These are phyloP conservation scores for Philaethria dido DNA, from an alignment of 2,888 invertebrate species.

Conservation along the genomic window DNA sequence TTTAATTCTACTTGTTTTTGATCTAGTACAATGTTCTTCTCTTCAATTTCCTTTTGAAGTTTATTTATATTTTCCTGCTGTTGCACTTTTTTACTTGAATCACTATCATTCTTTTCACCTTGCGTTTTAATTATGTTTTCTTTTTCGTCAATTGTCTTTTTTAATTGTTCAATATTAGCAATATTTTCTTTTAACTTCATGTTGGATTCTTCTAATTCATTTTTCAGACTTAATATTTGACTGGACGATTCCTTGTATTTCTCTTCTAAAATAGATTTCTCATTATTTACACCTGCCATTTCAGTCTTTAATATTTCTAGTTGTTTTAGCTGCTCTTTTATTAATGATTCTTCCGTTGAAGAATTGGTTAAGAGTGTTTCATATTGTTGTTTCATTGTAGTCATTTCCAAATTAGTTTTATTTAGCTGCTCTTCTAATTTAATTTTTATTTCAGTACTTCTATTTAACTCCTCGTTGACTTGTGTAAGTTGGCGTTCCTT, in stretches of 20 bases:
- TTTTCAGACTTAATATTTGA: conserved; percentile 60
- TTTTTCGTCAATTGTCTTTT: conserved; percentile 64
- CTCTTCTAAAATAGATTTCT: conserved; percentile 63
- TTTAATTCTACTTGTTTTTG: conserved; percentile 63
- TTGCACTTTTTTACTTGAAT: conserved; percentile 56
- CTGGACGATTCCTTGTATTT: conserved; percentile 58
- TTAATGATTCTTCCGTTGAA: conserved; percentile 69
- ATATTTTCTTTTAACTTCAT: conserved; percentile 61
- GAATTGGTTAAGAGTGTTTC: conserved; percentile 72
- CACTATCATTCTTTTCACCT: conserved; percentile 58
- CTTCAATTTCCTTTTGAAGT: conserved; percentile 58
- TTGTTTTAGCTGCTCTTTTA: conserved; percentile 69
- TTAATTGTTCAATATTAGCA: conserved; percentile 54
- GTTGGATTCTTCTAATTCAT: conserved; percentile 56
- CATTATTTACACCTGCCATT: conserved; percentile 61
- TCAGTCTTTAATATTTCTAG: conserved; percentile 67
- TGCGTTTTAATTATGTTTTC: conserved; percentile 64
- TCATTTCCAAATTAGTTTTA: conserved; percentile 63
- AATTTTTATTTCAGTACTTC: conserved; percentile 70
- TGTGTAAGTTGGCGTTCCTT: conserved; percentile 77
- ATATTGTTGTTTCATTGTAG: conserved; percentile 70
- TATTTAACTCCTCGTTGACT: conserved; percentile 67
- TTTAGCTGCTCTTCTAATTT: conserved; percentile 77
- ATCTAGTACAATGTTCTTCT: conserved; percentile 57
- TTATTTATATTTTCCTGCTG: conserved; percentile 62